Conservation (phyloP, 2,888 invertebrate genomes). For the Mesorhabditis belari region DNA sequence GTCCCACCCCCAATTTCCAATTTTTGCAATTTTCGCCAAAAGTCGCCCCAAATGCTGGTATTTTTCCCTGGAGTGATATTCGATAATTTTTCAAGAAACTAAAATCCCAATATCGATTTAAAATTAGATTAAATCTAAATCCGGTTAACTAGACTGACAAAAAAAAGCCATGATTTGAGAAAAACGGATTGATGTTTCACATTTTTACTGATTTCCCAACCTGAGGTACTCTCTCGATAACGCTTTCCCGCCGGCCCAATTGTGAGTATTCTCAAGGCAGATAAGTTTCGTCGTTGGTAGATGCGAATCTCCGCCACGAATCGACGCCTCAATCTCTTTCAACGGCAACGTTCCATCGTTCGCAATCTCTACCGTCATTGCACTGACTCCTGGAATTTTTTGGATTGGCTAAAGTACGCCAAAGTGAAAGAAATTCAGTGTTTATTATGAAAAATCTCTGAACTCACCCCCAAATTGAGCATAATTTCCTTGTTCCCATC, state of each 20-base stretch:
- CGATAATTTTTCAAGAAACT: too few relatives aligned
- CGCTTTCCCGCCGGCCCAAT: slow-evolving; percentile 78
- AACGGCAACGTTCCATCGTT: slow-evolving; percentile 80
- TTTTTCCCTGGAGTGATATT: too few relatives aligned
- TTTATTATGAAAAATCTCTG: too few relatives aligned
- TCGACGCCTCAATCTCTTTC: slow-evolving; percentile 64
- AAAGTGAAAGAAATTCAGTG: not conserved
- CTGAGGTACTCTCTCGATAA: slow-evolving; percentile 74
- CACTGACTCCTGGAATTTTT: slow-evolving; percentile 65
- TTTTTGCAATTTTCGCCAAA: too few relatives aligned
- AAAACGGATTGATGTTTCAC: too few relatives aligned
- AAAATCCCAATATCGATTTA: too few relatives aligned
- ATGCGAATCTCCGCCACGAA: slow-evolving; percentile 65
- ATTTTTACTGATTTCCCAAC: slow-evolving; percentile 56
- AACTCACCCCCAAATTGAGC: slow-evolving; percentile 58
- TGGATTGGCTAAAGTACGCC: not conserved
- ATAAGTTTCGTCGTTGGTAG: slow-evolving; percentile 74
- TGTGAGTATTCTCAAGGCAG: slow-evolving; percentile 84
- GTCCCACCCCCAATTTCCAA: too few relatives aligned
- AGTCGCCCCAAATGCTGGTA: too few relatives aligned
- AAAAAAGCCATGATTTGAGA: not conserved
- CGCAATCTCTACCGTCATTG: slow-evolving; percentile 68
- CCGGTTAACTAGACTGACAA: not conserved
- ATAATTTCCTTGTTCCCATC: slow-evolving; percentile 79
- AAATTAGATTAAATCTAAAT: not conserved